Conservation (phyloP, 2,888 invertebrate species). For the Hemicrepidius hirtus region DNA sequence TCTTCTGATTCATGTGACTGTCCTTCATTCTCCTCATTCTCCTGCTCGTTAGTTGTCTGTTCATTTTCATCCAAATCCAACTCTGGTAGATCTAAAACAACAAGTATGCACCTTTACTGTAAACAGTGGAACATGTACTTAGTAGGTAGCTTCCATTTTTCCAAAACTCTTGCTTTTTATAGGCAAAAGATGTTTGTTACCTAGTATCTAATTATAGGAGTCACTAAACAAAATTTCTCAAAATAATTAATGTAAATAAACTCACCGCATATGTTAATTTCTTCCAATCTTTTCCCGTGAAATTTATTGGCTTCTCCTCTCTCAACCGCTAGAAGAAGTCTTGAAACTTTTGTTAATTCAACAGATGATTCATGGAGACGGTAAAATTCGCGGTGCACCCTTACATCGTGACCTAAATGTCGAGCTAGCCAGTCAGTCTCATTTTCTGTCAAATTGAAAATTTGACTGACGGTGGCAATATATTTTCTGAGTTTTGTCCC, state of each 20-base stretch:
- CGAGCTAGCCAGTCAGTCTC: not conserved
- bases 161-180: not conserved
- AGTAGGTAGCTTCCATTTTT: not conserved
- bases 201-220: too few relatives aligned
- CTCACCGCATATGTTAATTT: not conserved
- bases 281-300: not conserved
- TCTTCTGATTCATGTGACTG: not conserved
- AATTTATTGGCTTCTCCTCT: conserved; percentile 8
- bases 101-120: not conserved
- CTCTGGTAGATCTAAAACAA: not conserved
- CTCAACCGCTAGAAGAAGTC: not conserved
- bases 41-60: not conserved
- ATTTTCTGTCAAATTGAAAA: not conserved
- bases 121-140: not conserved
- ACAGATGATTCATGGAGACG: not conserved
- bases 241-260: not conserved
- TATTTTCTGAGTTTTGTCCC: too few relatives aligned
- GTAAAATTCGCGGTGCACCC: too few relatives aligned
- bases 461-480: too few relatives aligned
- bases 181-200: too few relatives aligned
- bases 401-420: conserved; percentile 1
- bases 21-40: not conserved
- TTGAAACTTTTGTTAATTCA: not conserved
- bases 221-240: too few relatives aligned
- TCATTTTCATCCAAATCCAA: not conserved